Evolutionary conservation across 2,888 invertebrate species (phyloP).

Genomic region (Anticlea derivata): DNA sequence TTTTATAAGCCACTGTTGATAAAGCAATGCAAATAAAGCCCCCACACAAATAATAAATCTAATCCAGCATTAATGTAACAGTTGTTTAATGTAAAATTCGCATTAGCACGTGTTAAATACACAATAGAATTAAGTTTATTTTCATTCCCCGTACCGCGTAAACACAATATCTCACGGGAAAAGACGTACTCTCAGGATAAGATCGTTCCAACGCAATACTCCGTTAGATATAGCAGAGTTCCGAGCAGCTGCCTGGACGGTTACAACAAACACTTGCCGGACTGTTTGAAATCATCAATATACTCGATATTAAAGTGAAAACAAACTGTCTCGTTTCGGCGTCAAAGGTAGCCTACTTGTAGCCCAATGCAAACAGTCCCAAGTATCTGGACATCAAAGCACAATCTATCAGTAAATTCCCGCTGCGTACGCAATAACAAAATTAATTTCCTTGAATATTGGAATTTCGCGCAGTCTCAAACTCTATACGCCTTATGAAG

Average conservation of each 20-base stretch:
- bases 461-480: constrained; percentile 2
- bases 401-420: constrained; percentile 7
- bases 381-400: constrained; percentile 48
- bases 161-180: constrained; percentile 28
- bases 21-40: constrained; percentile 6
- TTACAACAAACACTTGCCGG: constrained; percentile 36
- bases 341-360: constrained; percentile 33
- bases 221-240: constrained; percentile 5
- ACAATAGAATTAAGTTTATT: constrained; percentile 36
- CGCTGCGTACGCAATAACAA: constrained; percentile 13
- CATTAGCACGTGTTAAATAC: constrained; percentile 27
- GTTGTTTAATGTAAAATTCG: constrained; percentile 30
- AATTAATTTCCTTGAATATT: constrained; percentile 12
- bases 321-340: constrained; percentile 44
- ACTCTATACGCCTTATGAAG: no score
- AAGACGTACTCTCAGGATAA: constrained; percentile 14
- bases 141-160: constrained; percentile 31
- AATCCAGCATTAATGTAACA: constrained; percentile 28
- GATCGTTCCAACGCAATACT: constrained; percentile 18
- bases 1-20: neutral
- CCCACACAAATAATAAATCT: constrained; percentile 15
- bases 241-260: constrained; percentile 16
- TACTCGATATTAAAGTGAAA: constrained; percentile 38
- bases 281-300: constrained; percentile 33
- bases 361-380: constrained; percentile 50